Base-by-base conservation (phyloP, 1,140 invertebrate species). In the Euwallacea similis region DNA sequence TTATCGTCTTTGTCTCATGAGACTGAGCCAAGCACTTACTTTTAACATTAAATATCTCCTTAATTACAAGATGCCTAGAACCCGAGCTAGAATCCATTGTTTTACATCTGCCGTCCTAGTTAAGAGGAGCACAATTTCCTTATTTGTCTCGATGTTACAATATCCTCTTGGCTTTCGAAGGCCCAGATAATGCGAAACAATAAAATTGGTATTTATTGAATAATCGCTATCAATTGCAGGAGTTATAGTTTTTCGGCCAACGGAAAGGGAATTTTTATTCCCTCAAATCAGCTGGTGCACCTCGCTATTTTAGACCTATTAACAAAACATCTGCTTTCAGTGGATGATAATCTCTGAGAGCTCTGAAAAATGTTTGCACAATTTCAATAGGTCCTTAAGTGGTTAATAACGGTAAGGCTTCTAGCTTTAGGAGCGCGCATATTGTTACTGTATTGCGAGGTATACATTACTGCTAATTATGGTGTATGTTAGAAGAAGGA, bases 111-210 rank as follows among this genome's bases (percentile, higher is more conserved):
- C 60, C 69, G 69, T 64, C 69, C 69, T 33, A 33, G 21, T 33
- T 33, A 33, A 33, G 21, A 33, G 21, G 1, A 33, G 21, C 21
- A 33, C 69, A 65, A 63, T 70, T 70, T 70, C 69, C 69, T 70
- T 70, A 70, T 70, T 70, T 70, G 69, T 64, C 59, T 44, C 21
- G 46, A 64, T 64, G 59, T 70, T 70, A 33, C 21, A 33, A 33
- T 33, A 33, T 33, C 21, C 21, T 33, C 4, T 33, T 33, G 21
- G 47, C 69, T 70, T 70, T 64, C 60, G 69, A 65, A 64, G 69
- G 64, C 69, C 69, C 69, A 70, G 69, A 64, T 70, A 56, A 70
- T 58, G 13, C 42, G 21, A 64, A 70, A 70, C 69, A 70, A 70
- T 70, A 33, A 33, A 33, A 33, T 33, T 33, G 21, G 21, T 4